Evolutionary conservation across 1,140 invertebrate species (phyloP).

Genomic region (Lepidotrigona ventralis): DNA sequence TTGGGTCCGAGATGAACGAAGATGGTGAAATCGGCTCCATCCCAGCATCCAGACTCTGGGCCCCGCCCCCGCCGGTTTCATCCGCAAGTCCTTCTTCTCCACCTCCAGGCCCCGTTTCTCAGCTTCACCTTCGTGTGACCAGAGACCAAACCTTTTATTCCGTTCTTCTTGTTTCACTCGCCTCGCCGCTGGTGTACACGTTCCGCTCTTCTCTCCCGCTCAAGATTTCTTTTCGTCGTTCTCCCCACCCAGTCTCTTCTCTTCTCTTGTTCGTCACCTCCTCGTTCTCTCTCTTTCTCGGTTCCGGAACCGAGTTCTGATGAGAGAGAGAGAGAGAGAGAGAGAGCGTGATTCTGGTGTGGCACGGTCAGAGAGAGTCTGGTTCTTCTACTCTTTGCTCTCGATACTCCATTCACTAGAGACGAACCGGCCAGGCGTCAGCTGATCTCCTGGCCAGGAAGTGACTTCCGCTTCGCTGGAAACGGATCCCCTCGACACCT

Average conservation of each 20-base stretch:
- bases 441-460: slow-evolving; percentile 60
- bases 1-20: slow-evolving; percentile 76
- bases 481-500: slow-evolving; percentile 46
- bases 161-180: slow-evolving; percentile 67
- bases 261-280: slow-evolving; percentile 43
- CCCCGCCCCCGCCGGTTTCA: slow-evolving; percentile 73
- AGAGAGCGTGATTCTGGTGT: slow-evolving; percentile 25
- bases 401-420: slow-evolving; percentile 63
- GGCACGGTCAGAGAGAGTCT: slow-evolving; percentile 8
- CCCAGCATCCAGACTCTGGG: slow-evolving; percentile 72
- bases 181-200: slow-evolving; percentile 33
- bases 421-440: slow-evolving; percentile 61
- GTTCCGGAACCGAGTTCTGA: background rate
- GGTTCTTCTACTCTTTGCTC: slow-evolving; percentile 20
- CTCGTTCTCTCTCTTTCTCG: slow-evolving; percentile 26
- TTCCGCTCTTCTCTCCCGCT: slow-evolving; percentile 48
- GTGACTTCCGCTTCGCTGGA: slow-evolving; percentile 50
- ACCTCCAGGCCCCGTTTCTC: slow-evolving; percentile 62
- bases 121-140: slow-evolving; percentile 63
- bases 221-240: background rate
- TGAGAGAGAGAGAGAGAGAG: too few species aligned
- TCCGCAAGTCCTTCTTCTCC: slow-evolving; percentile 71
- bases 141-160: slow-evolving; percentile 68
- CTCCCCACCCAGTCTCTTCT: background rate
- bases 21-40: slow-evolving; percentile 76